Evolutionary conservation across 1,140 invertebrate genomes (phyloP), one percentile per base, ranked within the genome.

Genomic region (Procambarus clarkii): DNA sequence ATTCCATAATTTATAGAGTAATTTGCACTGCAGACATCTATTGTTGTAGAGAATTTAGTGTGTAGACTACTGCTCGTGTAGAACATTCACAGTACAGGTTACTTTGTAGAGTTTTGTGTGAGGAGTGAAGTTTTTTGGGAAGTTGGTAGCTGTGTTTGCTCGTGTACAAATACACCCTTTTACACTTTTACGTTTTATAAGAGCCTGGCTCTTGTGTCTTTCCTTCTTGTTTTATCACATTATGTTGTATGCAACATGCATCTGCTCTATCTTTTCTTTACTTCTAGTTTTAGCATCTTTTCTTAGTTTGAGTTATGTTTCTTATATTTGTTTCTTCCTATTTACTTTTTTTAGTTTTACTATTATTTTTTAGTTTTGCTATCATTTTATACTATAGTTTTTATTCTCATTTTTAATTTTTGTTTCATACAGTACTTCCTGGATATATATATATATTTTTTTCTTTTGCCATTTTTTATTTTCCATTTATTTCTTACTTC

Each of bases 401-500:
- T 48, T 79, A 46, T 8, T 48, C 21, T 79, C n/a, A 48, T 79
- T 84, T 60, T 84, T 9, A 24, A 54, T 34, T 45, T 18, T 46
- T 84, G 8, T 54, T 18, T 45, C 48, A 45, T 54, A 69, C 58
- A 84, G 81, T 46, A 84, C 81, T 34, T 60, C 24, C 21, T 60
- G 60, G 44, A 18, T 7, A 24, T 84, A 24, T 82, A 34, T 34
- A 34, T 34, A 34, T 34, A 0, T 34, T 60, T 82, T 7, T 64
- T 84, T 46, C 15, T 11, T 21, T 74, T 88, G 64, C 1, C 21
- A 11, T 5, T 80, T 50, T 81, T 48, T 69, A 69, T 64, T 80
- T 81, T 88, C 34, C 13, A n/a, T 83, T 83, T 64, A 44, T 64
- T 44, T 83, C 34, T 83, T 60, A 48, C 48, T 83, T 15, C 80